These are phyloP conservation scores for Unio delphinus DNA, from an alignment of 2,888 invertebrate genomes.

Conservation along the genomic window DNA sequence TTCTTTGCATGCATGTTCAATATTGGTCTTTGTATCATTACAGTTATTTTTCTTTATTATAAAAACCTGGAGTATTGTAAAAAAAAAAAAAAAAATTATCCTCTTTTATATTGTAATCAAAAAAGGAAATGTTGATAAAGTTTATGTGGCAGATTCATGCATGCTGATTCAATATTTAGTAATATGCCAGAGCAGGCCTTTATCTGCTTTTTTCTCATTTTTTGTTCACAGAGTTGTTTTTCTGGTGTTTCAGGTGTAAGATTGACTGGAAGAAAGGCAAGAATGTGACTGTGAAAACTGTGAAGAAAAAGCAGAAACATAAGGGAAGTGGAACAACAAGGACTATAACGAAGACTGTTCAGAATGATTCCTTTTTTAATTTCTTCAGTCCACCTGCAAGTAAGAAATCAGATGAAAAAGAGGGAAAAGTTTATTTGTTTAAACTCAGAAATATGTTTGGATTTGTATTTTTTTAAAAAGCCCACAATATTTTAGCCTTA, in stretches of 20 bases:
- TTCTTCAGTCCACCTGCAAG: constrained; percentile 91
- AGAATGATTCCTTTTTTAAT: constrained; percentile 99
- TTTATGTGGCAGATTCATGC: too few species aligned
- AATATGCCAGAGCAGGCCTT: too few species aligned
- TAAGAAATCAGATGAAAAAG: constrained; percentile 23
- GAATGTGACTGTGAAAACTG: constrained; percentile 95
- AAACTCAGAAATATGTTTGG: background rate
- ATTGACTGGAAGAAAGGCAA: constrained; percentile 99
- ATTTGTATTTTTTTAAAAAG: background rate
- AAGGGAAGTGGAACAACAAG: constrained; percentile 94
- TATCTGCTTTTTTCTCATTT: background rate
- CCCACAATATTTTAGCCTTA: too few species aligned
- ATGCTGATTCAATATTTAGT: too few species aligned
- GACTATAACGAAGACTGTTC: constrained; percentile 95
- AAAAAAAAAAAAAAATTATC: too few species aligned
- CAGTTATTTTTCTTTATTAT: too few species aligned
- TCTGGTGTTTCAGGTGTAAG: constrained; percentile 81
- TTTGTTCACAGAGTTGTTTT: background rate
- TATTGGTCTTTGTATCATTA: too few species aligned
- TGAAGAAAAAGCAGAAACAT: constrained; percentile 99
- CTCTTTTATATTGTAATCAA: too few species aligned
- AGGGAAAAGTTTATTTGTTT: background rate
- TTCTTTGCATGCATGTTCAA: too few species aligned
- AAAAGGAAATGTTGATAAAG: too few species aligned
- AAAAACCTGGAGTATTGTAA: too few species aligned